phyloP scores from a whole-genome alignment of 2,888 invertebrate species.

The Bombylius discolor region DNA sequence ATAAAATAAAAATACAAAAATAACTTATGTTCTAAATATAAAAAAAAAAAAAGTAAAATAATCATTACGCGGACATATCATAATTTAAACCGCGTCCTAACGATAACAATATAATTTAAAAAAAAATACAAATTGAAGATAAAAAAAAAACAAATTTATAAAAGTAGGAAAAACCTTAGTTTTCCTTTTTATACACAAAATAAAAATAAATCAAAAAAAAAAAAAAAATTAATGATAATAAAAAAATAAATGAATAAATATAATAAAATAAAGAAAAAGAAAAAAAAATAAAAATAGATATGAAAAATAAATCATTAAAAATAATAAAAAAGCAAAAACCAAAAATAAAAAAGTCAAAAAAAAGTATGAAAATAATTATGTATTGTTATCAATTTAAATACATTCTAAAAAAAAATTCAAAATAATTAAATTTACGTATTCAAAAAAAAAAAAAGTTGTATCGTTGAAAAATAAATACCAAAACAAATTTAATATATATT shows the following conservation, averaged over 20 bases:
- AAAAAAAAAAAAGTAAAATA: no score
- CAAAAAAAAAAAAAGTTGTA: no score
- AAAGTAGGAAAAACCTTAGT: neutral
- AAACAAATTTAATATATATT: no score
- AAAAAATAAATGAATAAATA: neutral
- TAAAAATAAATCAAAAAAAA: conserved; percentile 1
- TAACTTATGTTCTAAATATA: no score
- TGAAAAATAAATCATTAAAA: neutral
- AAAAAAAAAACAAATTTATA: conserved; percentile 1
- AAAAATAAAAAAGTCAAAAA: neutral
- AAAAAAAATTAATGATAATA: neutral
- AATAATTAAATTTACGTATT: no score
- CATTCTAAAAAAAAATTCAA: no score
- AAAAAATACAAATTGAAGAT: conserved; percentile 1
- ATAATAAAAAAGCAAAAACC: no score
- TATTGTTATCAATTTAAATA: no score
- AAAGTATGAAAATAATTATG: neutral
- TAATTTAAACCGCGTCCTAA: neutral
- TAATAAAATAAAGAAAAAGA: neutral
- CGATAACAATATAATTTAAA: neutral
- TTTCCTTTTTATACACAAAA: neutral
- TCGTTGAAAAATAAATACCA: no score
- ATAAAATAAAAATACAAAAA: no score
- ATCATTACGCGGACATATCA: neutral
- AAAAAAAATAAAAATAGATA: neutral